Evolutionary conservation across 2,113 vertebrate species (phyloP).

Genomic region (Motacilla alba): DNA sequence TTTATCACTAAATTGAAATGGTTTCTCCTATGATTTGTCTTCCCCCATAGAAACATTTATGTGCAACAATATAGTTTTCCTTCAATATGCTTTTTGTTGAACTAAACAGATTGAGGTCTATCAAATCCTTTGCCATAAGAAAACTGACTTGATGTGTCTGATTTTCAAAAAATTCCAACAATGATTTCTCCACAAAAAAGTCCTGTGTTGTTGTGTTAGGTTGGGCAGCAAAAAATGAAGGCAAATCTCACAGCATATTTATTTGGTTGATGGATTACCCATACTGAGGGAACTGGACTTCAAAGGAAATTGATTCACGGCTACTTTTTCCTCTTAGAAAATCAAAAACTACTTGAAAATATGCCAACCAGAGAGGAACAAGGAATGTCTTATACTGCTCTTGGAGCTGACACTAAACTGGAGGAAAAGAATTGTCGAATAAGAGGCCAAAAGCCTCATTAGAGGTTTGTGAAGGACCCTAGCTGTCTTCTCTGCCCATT

Average conservation of each 20-base stretch:
- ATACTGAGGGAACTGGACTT: not conserved
- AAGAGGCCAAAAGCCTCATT: not conserved
- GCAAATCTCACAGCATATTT: not conserved
- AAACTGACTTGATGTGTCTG: not conserved
- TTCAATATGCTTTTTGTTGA: not conserved
- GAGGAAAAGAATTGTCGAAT: not conserved
- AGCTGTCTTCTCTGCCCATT: not conserved
- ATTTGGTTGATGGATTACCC: not conserved
- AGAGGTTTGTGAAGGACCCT: not conserved
- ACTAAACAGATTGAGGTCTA: not conserved
- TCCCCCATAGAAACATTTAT: not conserved
- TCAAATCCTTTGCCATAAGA: not conserved
- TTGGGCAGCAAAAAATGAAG: not conserved
- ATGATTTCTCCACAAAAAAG: not conserved
- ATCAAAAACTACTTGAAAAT: constrained; percentile 8
- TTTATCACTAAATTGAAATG: not conserved
- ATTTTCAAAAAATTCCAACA: not conserved
- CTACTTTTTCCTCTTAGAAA: not conserved
- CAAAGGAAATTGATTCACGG: not conserved
- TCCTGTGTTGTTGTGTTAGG: not conserved
- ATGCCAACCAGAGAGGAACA: not conserved
- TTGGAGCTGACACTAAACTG: not conserved
- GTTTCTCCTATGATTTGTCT: not conserved
- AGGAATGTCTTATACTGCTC: not conserved
- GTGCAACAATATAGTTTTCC: not conserved